These are phyloP conservation scores for Bombylius major DNA, from an alignment of 2,888 invertebrate genomes.

Conservation along the genomic window DNA sequence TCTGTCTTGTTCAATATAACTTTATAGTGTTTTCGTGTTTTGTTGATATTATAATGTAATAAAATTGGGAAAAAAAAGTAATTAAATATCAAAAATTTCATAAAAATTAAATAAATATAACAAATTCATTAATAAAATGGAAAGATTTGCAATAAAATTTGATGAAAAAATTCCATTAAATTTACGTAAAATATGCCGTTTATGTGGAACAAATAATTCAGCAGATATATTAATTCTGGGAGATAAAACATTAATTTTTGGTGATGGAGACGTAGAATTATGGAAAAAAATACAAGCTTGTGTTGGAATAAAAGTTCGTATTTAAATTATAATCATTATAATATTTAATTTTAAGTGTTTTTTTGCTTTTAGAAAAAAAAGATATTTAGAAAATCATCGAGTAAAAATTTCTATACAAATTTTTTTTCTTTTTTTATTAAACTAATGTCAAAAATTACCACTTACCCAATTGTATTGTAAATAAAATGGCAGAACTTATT, in stretches of 20 bases:
- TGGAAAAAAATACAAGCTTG: constrained; percentile 28
- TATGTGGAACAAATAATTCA: constrained; percentile 35
- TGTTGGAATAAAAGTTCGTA: constrained; percentile 27
- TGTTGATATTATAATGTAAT: too few species aligned
- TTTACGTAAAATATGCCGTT: constrained; percentile 34
- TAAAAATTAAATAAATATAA: background rate
- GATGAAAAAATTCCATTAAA: constrained; percentile 30
- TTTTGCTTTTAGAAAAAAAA: background rate
- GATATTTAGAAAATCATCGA: too few species aligned
- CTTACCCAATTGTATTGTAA: too few species aligned
- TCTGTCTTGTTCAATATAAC: too few species aligned
- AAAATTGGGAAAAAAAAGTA: too few species aligned
- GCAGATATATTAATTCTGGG: constrained; percentile 27
- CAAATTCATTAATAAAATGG: constrained; percentile 18
- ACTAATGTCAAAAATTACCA: too few species aligned
- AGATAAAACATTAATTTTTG: constrained; percentile 14
- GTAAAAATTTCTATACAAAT: too few species aligned
- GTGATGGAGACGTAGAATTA: constrained; percentile 28
- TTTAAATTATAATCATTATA: background rate
- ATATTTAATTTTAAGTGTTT: background rate
- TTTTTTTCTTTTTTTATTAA: background rate
- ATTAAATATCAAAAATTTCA: background rate
- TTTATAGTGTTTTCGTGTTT: too few species aligned
- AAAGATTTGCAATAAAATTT: constrained; percentile 34
- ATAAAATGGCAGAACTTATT: too few species aligned